Percentiles rank a stretch among this genome's conserved stretches.
Conservation (phyloP, 2,888 invertebrate species). For the Cetonia aurata region DNA sequence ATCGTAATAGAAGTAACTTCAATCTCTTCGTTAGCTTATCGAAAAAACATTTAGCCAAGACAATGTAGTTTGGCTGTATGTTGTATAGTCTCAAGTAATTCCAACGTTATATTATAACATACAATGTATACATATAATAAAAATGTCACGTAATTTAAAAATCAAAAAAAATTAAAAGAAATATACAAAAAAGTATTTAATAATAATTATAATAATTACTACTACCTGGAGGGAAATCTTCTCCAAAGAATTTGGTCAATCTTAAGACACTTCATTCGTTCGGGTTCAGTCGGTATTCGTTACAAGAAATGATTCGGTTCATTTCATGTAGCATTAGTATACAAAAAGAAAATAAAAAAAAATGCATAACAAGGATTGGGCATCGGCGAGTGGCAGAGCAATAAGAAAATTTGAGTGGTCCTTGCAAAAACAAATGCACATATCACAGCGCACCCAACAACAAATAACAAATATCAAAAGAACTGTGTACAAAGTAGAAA, state of each 20-base stretch:
- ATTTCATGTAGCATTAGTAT: conserved; percentile 52
- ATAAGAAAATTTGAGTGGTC: conserved; percentile 84
- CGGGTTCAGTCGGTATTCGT: conserved; percentile 8
- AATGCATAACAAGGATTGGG: conserved; percentile 59
- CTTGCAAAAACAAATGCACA: conserved; percentile 75
- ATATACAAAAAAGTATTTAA: conserved; percentile 42
- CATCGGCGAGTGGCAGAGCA: conserved; percentile 67
- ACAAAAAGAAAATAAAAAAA: conserved; percentile 51
- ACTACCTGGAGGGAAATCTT: conserved; percentile 48
- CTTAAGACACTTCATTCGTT: not conserved
- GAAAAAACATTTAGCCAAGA: too few species aligned
- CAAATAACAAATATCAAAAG: conserved; percentile 60
- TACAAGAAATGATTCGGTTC: not conserved
- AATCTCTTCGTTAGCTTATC: too few species aligned
- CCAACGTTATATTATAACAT: too few species aligned
- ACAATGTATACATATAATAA: too few species aligned
- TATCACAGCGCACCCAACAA: conserved; percentile 67
- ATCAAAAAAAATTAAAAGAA: conserved; percentile 38
- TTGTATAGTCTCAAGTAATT: too few species aligned
- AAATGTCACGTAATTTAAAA: conserved; percentile 11
- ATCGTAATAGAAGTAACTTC: too few species aligned
- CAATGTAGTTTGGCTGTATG: too few species aligned
- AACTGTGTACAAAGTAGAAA: conserved; percentile 39
- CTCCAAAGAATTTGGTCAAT: conserved; percentile 38
- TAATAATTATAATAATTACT: conserved; percentile 27